Base-by-base conservation (phyloP, 2,888 invertebrate species). In the Dendrolimus houi region DNA sequence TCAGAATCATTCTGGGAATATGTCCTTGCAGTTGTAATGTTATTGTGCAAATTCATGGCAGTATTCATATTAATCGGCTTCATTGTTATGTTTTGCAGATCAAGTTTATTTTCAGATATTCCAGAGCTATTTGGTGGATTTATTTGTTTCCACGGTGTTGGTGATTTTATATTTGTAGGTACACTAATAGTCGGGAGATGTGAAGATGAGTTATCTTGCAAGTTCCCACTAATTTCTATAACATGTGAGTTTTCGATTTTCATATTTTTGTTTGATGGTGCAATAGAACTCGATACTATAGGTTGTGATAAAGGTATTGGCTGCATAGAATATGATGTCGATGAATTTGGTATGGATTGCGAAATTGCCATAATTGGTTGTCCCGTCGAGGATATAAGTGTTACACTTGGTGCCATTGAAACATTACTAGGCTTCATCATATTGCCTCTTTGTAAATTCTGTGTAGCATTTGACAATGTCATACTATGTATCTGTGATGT, bases 281-380 rank as follows among this genome's bases (percentile, higher is more conserved):
- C 87, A 57, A 90, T 81, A 52, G 91, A 87, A 64, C 87, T 91
- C 2, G 91, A 87, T 8, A 91, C 89, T 61, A 91, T 91, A 8
- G 91, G 90, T 62, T 91, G 91, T 9, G 90, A 84, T 57, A 91
- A 63, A 9, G 90, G 89, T 68, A 90, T 84, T 1, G 89, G 81
- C 60, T 88, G 89, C 82, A 90, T 79, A 1, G 87, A 79, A 64
- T 85, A 88, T 42, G 89, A 79, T 52, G 83, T 69, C 1, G 68
- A 65, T 0, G 85, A 79, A 64, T 84, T 79, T 7, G 89, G 89
- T 54, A 87, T 67, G 2, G 90, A 84, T 62, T 90, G 90, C 12
- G 90, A 88, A 59, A 90, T 87, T 10, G 90, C 88, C 88, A 89
- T 90, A 54, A 90, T 68, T n/a, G 90, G 90, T 62, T 88, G 90